These are phyloP conservation scores for Laothoe populi DNA, from an alignment of 2,888 invertebrate species.

Conservation along the genomic window DNA sequence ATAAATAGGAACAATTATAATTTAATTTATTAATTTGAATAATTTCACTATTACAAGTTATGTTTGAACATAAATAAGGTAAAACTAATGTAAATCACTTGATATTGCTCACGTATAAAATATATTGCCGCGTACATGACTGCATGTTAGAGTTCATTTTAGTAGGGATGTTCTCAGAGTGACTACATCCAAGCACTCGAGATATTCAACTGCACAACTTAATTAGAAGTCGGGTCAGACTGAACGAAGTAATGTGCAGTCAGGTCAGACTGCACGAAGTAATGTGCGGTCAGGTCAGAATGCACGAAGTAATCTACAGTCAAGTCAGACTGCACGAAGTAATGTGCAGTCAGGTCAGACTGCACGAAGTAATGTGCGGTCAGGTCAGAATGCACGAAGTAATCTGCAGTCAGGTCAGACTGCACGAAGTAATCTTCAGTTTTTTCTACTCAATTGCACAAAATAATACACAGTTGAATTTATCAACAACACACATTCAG, in stretches of 20 bases:
- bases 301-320: neutral
- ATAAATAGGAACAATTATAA: neutral
- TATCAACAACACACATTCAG: neutral
- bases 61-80: conserved; percentile 10
- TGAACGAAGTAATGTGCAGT: too few species aligned
- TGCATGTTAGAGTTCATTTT: conserved; percentile 9
- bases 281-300: neutral
- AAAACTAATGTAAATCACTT: neutral
- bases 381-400: neutral
- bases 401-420: neutral
- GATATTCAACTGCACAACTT: too few species aligned
- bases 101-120: conserved; percentile 13
- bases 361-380: neutral
- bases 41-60: conserved; percentile 9
- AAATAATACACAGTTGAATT: neutral
- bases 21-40: conserved; percentile 6
- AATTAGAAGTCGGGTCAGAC: too few species aligned
- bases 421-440: neutral
- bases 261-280: neutral
- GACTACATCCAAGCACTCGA: neutral
- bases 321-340: too few species aligned
- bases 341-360: neutral
- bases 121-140: conserved; percentile 11
- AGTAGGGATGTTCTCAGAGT: neutral
- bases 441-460: neutral